Conservation (phyloP, 2,113 vertebrate species). For the Plestiodon gilberti region DNA sequence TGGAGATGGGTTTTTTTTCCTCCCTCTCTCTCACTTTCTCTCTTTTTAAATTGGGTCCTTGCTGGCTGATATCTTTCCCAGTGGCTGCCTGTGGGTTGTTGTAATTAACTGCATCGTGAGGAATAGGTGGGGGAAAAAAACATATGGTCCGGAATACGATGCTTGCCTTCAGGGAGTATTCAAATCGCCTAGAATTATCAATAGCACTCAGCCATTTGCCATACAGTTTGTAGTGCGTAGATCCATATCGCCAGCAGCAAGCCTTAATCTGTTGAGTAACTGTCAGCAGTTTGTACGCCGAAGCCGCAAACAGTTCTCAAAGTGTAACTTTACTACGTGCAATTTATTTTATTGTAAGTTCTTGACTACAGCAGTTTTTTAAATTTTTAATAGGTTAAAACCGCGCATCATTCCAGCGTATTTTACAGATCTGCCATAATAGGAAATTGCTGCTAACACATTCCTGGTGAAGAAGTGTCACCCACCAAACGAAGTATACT, state of each 20-base stretch:
- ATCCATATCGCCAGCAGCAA: constrained; percentile 19
- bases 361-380: not conserved
- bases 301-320: constrained; percentile 1
- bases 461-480: not conserved
- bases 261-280: constrained; percentile 31
- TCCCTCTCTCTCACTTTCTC: not conserved
- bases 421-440: not conserved
- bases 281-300: constrained; percentile 4
- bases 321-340: not conserved
- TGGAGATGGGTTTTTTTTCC: not conserved
- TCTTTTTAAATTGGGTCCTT: not conserved
- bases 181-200: constrained; percentile 48
- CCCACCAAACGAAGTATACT: not conserved
- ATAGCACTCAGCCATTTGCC: not conserved
- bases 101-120: constrained; percentile 37
- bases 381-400: not conserved
- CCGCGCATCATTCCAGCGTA: not conserved
- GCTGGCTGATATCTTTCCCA: constrained; percentile 17
- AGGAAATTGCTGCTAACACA: not conserved
- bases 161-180: constrained; percentile 31
- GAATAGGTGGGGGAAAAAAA: constrained; percentile 30
- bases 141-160: constrained; percentile 47
- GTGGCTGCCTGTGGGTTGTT: constrained; percentile 29
- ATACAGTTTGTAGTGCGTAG: constrained; percentile 20
- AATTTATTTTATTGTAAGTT: constrained; percentile 12